phyloP scores from a whole-genome alignment of 2,888 invertebrate species.

The Endomychus coccineus region DNA sequence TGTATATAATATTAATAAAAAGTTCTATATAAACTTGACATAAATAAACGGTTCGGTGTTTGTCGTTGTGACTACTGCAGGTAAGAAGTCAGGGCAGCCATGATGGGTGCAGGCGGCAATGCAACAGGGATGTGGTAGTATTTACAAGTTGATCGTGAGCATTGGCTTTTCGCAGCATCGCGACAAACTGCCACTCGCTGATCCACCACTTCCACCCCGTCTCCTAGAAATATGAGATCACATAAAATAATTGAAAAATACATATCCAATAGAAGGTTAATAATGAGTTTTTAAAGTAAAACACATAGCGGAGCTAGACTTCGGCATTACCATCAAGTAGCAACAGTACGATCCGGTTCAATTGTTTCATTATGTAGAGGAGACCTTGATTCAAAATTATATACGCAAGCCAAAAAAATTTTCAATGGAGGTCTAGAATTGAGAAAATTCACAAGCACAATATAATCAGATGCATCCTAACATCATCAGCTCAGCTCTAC shows the following conservation, averaged over 20 bases:
- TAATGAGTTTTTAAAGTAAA: neutral
- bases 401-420: too few relatives aligned
- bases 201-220: constrained; percentile 90
- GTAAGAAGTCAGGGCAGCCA: constrained; percentile 53
- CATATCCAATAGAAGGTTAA: neutral
- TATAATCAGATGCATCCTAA: too few relatives aligned
- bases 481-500: too few relatives aligned
- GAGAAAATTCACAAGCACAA: too few relatives aligned
- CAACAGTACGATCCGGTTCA: too few relatives aligned
- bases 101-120: constrained; percentile 74
- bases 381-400: too few relatives aligned
- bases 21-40: constrained; percentile 42
- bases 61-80: constrained; percentile 45
- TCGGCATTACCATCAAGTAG: too few relatives aligned
- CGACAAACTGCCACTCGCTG: constrained; percentile 94
- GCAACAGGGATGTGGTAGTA: constrained; percentile 94
- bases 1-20: constrained; percentile 37
- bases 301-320: neutral
- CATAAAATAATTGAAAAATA: neutral
- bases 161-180: constrained; percentile 90
- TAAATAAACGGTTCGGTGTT: constrained; percentile 34
- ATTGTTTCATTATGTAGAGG: too few relatives aligned
- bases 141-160: constrained; percentile 90
- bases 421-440: too few relatives aligned
- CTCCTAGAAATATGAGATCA: constrained; percentile 62